Conservation (phyloP, 1,140 invertebrate species). For the Drosophila orosa region DNA sequence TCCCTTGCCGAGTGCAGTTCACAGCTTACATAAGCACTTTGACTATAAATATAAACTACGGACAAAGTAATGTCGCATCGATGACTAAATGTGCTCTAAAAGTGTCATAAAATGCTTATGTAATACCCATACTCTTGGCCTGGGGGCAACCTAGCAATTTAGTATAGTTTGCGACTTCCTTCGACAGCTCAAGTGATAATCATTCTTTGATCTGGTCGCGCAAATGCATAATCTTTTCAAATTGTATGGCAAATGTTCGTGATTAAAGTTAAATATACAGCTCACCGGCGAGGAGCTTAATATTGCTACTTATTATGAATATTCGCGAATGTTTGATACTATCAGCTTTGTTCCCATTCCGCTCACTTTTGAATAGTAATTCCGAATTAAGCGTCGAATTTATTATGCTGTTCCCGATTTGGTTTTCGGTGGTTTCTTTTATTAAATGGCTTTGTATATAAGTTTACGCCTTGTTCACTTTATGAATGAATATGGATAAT, state of each 20-base stretch:
- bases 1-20: constrained; percentile 3
- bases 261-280: constrained; percentile 16
- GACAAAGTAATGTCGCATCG: not conserved
- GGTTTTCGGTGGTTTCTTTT: not conserved
- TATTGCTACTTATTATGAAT: constrained; percentile 12
- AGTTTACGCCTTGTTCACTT: not conserved
- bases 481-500: constrained; percentile 1
- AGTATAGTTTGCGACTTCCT: constrained; percentile 6
- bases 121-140: not conserved
- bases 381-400: not conserved
- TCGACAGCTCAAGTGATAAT: not conserved
- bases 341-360: not conserved
- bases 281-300: constrained; percentile 1
- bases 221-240: constrained; percentile 5
- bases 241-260: constrained; percentile 5
- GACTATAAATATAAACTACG: not conserved
- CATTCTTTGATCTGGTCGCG: not conserved
- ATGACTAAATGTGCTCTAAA: constrained; percentile 8
- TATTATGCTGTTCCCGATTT: not conserved
- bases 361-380: constrained; percentile 17
- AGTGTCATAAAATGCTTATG: constrained; percentile 3
- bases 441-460: not conserved
- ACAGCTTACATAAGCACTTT: not conserved
- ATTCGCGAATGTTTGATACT: constrained; percentile 6
- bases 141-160: constrained; percentile 6